Percentiles rank a stretch among this genome's conserved stretches.
These are phyloP conservation scores for Merops nubicus DNA, from an alignment of 2,113 vertebrate species.

Conservation along the genomic window DNA sequence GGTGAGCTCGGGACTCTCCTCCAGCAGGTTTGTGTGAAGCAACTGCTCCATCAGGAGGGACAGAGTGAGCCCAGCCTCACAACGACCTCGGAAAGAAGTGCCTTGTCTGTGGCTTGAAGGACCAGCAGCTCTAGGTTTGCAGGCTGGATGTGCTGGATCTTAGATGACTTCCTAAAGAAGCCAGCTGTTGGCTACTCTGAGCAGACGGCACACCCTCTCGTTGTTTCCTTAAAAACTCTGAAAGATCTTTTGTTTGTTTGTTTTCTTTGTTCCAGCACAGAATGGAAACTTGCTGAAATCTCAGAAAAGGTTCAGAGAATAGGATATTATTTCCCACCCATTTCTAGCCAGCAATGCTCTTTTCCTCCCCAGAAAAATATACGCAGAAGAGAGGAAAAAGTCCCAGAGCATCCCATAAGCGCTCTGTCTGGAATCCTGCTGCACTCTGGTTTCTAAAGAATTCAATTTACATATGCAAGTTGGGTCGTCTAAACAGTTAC, in stretches of 20 bases:
- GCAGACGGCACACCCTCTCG: neutral
- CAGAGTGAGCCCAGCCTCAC: neutral
- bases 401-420: slow-evolving; percentile 48
- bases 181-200: neutral
- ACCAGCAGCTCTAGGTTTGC: neutral
- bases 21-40: neutral
- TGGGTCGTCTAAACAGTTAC: slow-evolving; percentile 59
- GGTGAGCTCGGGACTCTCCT: neutral
- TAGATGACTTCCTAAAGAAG: neutral
- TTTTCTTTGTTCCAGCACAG: slow-evolving; percentile 48
- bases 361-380: slow-evolving; percentile 56
- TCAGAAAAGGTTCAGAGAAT: slow-evolving; percentile 52
- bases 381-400: slow-evolving; percentile 15
- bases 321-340: slow-evolving; percentile 42
- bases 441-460: slow-evolving; percentile 61
- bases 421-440: slow-evolving; percentile 41
- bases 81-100: neutral
- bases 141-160: neutral
- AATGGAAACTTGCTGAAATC: slow-evolving; percentile 61
- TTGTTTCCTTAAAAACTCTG: neutral
- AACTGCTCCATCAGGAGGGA: neutral
- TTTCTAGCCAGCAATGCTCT: slow-evolving; percentile 50
- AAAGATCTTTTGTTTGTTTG: neutral
- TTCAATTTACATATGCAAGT: slow-evolving; percentile 67
- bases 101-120: neutral